phyloP scores from a whole-genome alignment of 2,888 invertebrate species.

The Phalangium opilio region DNA sequence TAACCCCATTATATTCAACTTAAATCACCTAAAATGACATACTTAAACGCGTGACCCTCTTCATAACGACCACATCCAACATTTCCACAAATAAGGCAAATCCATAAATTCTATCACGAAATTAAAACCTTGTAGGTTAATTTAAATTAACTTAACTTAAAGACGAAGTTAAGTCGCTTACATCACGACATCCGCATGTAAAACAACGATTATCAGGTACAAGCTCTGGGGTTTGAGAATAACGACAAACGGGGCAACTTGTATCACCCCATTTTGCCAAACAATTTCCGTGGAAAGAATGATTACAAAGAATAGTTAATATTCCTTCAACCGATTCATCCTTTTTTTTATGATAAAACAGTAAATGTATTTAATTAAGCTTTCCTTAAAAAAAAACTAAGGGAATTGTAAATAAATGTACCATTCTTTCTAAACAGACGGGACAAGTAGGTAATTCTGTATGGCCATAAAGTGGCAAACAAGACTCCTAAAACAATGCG shows the following conservation, averaged over 20 bases:
- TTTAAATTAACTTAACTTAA: background rate
- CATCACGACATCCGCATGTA: conserved; percentile 49
- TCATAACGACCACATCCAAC: conserved; percentile 91
- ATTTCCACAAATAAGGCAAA: conserved; percentile 95
- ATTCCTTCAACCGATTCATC: conserved; percentile 97
- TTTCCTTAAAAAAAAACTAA: conserved; percentile 33
- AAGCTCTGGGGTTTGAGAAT: conserved; percentile 66
- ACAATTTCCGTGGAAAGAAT: conserved; percentile 92
- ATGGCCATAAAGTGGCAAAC: conserved; percentile 48
- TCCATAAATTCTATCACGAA: conserved; percentile 59
- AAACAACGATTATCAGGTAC: conserved; percentile 51
- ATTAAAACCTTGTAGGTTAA: too few species aligned
- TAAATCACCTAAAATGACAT: conserved; percentile 3
- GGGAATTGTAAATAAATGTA: conserved; percentile 23
- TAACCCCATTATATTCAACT: background rate
- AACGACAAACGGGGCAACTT: conserved; percentile 92
- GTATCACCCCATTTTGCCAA: conserved; percentile 92
- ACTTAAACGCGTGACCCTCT: conserved; percentile 74
- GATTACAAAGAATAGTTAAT: conserved; percentile 92
- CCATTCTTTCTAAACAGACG: conserved; percentile 76
- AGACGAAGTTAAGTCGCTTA: conserved; percentile 3
- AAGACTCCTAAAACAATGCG: conserved; percentile 27
- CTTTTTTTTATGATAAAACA: too few species aligned
- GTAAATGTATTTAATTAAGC: background rate
- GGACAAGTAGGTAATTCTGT: conserved; percentile 95